Conservation (phyloP, 2,113 vertebrate species). For the Symphodus melops region DNA sequence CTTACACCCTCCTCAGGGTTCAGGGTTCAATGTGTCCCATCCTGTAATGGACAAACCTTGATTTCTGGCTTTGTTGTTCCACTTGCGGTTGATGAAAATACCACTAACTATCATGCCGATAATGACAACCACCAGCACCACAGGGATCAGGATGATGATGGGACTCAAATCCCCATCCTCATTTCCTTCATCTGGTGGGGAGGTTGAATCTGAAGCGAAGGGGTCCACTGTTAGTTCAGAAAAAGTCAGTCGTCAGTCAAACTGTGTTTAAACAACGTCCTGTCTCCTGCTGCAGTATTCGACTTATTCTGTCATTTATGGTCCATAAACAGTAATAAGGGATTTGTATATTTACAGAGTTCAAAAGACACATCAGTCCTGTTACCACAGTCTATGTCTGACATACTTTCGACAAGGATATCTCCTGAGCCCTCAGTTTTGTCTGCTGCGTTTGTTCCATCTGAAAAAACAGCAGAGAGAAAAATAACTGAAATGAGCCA, state of each 20-base stretch:
- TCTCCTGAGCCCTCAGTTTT: neutral
- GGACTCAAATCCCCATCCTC: neutral
- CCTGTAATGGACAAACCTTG: conserved; percentile 49
- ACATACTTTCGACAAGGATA: accelerated
- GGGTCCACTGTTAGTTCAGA: accelerated
- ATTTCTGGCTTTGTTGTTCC: conserved; percentile 30
- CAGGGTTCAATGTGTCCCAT: neutral
- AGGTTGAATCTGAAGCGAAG: accelerated
- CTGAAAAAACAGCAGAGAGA: conserved; percentile 2
- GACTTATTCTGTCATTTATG: neutral
- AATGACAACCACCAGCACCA: conserved; percentile 57
- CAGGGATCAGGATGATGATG: conserved; percentile 61
- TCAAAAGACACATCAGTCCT: neutral
- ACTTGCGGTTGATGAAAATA: conserved; percentile 51
- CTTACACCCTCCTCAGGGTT: neutral
- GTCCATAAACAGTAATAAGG: too few relatives aligned
- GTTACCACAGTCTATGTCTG: neutral
- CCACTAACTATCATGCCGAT: conserved; percentile 44
- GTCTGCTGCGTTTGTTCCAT: neutral
- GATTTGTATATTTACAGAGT: neutral
- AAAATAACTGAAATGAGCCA: neutral
- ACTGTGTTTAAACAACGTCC: neutral
- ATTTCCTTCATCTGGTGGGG: accelerated
- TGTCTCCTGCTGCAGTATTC: neutral
- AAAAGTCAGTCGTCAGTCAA: neutral